Base-by-base conservation (phyloP, 2,113 vertebrate genomes). In the Colius striatus region DNA sequence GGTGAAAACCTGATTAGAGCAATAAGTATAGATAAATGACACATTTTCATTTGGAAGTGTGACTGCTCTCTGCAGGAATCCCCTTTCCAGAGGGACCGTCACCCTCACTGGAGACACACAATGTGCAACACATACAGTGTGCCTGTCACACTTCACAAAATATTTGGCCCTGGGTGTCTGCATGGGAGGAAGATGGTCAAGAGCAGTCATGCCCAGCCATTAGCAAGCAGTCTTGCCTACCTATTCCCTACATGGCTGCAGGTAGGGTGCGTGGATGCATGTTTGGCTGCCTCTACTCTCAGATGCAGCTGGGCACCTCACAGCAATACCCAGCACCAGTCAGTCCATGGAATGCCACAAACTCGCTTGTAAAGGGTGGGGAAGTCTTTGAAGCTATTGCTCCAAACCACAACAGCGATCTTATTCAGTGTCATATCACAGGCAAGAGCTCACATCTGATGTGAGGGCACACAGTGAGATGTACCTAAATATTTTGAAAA, bases 271-370 rank as follows among this genome's bases (percentile, higher is more conserved):
- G 60, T 25, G 32, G 38, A 6, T 45, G 43, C 22, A n/a, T 32
- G 16, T 60, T 75, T n/a, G 15, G 36, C 45, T 6, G 2, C n/a
- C 16, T 43, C 43, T 2, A 2, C 9, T 60, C 13, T 66, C 1
- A 3, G 57, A 27, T 2, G 11, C 30, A 16, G 10, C 41, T 26
- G 41, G 30, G 27, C 14, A 57, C 5, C 20, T 89, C 62, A 18
- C 0, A 1, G 8, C 0, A 0, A 6, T 32, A 36, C 0, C 2
- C 23, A 78, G 16, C 10, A 5, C 15, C 32, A n/a, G 16, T 8
- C 38, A 66, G 58, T n/a, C 36, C 23, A 10, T 10, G 17, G 27
- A 8, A 15, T 50, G 19, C 47, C 7, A 10, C 34, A 20, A 71
- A 58, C 1, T 3, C 38, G 8, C 29, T 43, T 16, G 26, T 91